Conservation (phyloP, 2,113 vertebrate species). For the Odocoileus hemionus region DNA sequence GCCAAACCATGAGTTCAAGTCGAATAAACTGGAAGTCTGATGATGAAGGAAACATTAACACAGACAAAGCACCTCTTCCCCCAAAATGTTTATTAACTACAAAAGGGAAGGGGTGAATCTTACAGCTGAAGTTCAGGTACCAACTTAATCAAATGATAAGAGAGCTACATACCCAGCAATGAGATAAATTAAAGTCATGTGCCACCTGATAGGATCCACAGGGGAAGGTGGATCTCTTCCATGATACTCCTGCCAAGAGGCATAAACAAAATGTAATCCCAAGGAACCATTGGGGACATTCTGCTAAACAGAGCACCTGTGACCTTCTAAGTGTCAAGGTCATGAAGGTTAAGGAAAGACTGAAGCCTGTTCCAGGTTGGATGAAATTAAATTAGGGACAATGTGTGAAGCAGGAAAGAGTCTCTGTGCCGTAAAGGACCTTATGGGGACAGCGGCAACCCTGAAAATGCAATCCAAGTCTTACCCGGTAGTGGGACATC, state of each 20-base stretch:
- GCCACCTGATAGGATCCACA: fast-evolving
- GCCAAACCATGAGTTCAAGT: not conserved
- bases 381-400: not conserved
- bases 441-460: not conserved
- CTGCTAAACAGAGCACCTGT: not conserved
- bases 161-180: no score
- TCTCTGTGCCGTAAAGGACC: not conserved
- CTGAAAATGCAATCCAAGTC: not conserved
- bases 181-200: not conserved
- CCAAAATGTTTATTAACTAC: not conserved
- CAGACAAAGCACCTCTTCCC: not conserved
- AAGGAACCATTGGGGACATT: not conserved
- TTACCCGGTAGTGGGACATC: fast-evolving
- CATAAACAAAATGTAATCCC: no score
- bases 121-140: not conserved
- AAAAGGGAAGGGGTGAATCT: not conserved
- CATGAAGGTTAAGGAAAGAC: not conserved
- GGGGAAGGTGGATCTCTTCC: not conserved
- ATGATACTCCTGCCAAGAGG: not conserved
- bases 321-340: not conserved
- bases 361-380: no score
- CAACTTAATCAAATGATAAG: not conserved
- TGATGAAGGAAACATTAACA: not conserved
- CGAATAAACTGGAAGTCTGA: fast-evolving
- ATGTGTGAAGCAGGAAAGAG: fast-evolving